Percentiles rank a stretch among this genome's conserved stretches.
Conservation (phyloP, 2,113 vertebrate genomes). For the Thermophis baileyi region DNA sequence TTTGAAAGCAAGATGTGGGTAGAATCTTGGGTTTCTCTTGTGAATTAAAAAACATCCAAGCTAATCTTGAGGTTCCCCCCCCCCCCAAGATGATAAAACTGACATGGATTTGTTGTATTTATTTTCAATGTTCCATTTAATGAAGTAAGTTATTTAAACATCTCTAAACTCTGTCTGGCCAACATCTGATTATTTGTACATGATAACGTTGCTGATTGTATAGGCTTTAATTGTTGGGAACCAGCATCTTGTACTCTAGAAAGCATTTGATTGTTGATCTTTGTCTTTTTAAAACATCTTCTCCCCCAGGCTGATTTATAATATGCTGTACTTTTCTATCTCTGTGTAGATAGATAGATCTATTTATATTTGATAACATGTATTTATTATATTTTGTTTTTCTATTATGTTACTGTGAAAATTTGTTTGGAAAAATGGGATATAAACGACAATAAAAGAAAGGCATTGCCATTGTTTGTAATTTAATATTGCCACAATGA, state of each 20-base stretch:
- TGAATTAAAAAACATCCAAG: background rate
- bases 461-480: background rate
- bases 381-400: background rate
- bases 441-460: background rate
- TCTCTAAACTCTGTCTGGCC: background rate
- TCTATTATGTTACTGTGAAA: background rate
- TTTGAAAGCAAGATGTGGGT: background rate
- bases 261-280: background rate
- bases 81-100: background rate
- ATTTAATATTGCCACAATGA: background rate
- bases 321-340: background rate
- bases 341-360: background rate
- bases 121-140: background rate
- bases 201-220: background rate
- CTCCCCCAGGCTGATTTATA: background rate
- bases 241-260: background rate
- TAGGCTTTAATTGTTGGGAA: background rate
- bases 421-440: background rate
- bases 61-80: background rate
- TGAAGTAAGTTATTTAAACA: slow-evolving; percentile 6
- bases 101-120: background rate
- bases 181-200: background rate
- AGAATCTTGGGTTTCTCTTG: background rate
- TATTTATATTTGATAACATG: background rate
- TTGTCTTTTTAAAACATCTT: background rate